Evolutionary conservation across 2,797 vertebrate genomes (phyloP), one percentile per base, ranked within the genome.

Genomic region (Numenius phaeopus): DNA sequence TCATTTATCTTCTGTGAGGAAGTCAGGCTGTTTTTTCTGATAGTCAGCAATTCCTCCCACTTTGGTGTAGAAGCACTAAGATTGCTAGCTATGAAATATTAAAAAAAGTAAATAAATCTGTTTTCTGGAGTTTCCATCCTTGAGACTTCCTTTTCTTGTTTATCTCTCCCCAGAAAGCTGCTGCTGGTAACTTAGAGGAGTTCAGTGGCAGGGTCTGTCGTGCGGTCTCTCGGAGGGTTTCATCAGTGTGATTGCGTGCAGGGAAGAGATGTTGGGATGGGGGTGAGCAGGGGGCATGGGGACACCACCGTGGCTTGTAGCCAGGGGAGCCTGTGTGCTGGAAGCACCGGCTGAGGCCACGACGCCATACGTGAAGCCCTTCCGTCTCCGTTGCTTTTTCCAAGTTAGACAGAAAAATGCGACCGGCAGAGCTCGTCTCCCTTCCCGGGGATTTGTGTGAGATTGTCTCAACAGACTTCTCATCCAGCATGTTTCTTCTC

Each of bases 221-320:
- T 32, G 29, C n/a, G 22, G 37, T 7, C 32, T 55, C 42, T 39
- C 7, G 2, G 12, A 5, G 0, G 2, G 37, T 23, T 14, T 14
- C 23, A 9, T 20, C n/a, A 7, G 37, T 5, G 11, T 3, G 9
- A 10, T 1, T 11, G 42, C 15, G 3, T 1, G 14, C 30, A 23
- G 37, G 10, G 1, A 6, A 12, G 27, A 0, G 14, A 29, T 7
- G 20, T 52, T 5, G 23, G 66, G 44, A 42, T 49, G 10, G 57
- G 64, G 17, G 24, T 1, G 5, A 16, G 49, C n/a, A 4, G 39
- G 24, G 11, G 44, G n/a, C 16, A 2, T 1, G 0, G 59, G 40
- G 26, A 19, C 0, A 1, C 13, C 0, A 2, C 0, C 0, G 34
- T 16, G 17, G 17, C 44, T 39, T 17, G 0, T 4, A 8, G 37